Base-by-base conservation (phyloP, 2,113 vertebrate genomes). In the Corythornis madagascariensis region DNA sequence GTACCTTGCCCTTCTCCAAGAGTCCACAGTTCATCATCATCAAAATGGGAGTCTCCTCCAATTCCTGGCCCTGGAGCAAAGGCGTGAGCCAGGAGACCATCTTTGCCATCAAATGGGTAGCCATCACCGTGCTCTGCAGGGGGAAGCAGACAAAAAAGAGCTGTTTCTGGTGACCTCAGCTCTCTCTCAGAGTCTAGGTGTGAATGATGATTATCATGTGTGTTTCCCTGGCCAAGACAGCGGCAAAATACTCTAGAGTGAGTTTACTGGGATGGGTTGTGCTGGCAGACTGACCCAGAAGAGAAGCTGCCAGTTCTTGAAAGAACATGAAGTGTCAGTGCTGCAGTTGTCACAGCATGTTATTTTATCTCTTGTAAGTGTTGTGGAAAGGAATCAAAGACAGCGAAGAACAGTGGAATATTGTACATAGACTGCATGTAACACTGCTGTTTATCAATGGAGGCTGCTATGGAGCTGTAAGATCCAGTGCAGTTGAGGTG, bases 1-100 rank as follows among this genome's bases (percentile, higher is more conserved):
- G 90, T 98, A 99, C 99, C 99, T 98, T 99, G 98, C 21, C 99
- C 99, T 29, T 99, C 99, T 92, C 99, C 99, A 73, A 99, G 97
- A 10, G 99, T 99, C 99, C 99, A 99, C 83, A 99, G 98, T 83
- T 99, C 99, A 91, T 99, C 99, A 43, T 99, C 99, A 50, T 99
- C 99, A 92, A 99, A 99, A 90, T 99, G 99, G 55, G 99, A 99
- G 94, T 99, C 99, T 69, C 99, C 99, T 35, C 99, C 99, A 63
- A 99, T 98, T 14, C 99, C 99, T 65, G 98, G 96, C 56, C 99
- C 99, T 0, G 99, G 99, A 38, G 99, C 99, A 21, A 99, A 99
- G 28, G 99, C 99, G 4, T 99, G 99, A 95, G 99, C 99, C 97
- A 99, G 96, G 45, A 99, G 99, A 24, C 99, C 99, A 0, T 99